Conservation (phyloP, 2,797 vertebrate species). For the Melopsittacus undulatus region DNA sequence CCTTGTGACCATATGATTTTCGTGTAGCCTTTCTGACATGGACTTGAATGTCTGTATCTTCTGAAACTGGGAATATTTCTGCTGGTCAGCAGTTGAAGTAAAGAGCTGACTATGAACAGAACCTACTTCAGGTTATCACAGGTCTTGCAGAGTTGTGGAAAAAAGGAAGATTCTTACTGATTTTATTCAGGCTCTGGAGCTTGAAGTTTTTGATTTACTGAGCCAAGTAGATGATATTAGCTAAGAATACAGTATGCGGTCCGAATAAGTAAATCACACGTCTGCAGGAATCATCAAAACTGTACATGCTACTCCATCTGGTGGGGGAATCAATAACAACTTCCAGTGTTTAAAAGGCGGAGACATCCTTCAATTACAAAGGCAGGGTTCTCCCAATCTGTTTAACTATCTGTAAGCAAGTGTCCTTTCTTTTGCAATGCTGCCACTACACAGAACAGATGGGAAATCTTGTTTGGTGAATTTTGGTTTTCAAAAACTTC, state of each 20-base stretch:
- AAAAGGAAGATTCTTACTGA: neutral
- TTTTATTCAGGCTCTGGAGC: neutral
- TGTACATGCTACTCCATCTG: conserved; percentile 61
- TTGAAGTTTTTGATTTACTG: neutral
- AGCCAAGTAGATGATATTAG: neutral
- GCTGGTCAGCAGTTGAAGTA: neutral
- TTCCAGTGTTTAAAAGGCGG: neutral
- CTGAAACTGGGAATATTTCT: neutral
- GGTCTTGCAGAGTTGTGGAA: neutral
- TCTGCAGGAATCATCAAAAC: conserved; percentile 17
- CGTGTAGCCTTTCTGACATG: neutral
- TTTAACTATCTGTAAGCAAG: neutral
- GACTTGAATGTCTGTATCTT: neutral
- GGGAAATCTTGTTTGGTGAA: neutral
- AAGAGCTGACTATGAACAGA: neutral
- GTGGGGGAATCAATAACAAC: conserved; percentile 60
- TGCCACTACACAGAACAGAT: neutral
- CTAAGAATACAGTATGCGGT: neutral
- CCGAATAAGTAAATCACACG: neutral
- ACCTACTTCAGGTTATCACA: neutral
- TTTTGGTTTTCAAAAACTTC: neutral
- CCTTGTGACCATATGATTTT: neutral
- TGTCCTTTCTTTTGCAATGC: neutral
- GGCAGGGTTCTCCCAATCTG: neutral
- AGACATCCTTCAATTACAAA: neutral